Evolutionary conservation across 2,797 vertebrate species (phyloP), one percentile per base, ranked within the genome.

Genomic region (Enteromius mattozi): DNA sequence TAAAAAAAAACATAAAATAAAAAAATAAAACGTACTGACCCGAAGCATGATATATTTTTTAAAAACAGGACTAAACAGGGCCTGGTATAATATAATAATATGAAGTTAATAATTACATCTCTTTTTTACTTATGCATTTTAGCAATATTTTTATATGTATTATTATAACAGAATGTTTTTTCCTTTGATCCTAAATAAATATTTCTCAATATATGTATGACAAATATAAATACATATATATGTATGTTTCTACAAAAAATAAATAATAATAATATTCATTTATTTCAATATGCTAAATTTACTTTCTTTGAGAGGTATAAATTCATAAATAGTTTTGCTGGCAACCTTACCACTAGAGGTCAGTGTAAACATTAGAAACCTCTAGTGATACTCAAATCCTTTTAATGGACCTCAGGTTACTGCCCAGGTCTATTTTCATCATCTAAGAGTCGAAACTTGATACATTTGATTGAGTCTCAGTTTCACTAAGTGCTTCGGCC

Each of bases 361-460:
- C 78, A 84, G 54, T 65, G 37, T 70, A 81, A 81, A 54, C 74
- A 72, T 76, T 45, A 49, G 2, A 80, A 69, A 65, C 30, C 71
- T 80, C 24, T 51, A 19, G 16, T 30, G 24, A 76, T n/a, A 13
- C 35, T 78, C 13, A 45, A 77, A 63, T 47, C 45, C 30, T 33
- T 37, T 24, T 80, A 85, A 65, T 74, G 45, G 78, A 66, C 49
- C 37, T n/a, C 65, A 61, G 33, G 47, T 82, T 63, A 54, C 66
- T 33, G 45, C 24, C 47, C 54, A 27, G 45, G 42, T 72, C 80
- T 82, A 86, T 70, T 82, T 82, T 81, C 72, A 63, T 69, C 56
- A 78, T 78, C 49, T 69, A 59, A 19, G 35, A 69, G 65, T 69
- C 19, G 65, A 69, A 83, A 83, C 49, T 10, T 13, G 13, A 83